Percentiles rank a stretch among this genome's conserved stretches.
Evolutionary conservation across 2,113 vertebrate genomes (phyloP).

Genomic region (Mystacornis crossleyi): DNA sequence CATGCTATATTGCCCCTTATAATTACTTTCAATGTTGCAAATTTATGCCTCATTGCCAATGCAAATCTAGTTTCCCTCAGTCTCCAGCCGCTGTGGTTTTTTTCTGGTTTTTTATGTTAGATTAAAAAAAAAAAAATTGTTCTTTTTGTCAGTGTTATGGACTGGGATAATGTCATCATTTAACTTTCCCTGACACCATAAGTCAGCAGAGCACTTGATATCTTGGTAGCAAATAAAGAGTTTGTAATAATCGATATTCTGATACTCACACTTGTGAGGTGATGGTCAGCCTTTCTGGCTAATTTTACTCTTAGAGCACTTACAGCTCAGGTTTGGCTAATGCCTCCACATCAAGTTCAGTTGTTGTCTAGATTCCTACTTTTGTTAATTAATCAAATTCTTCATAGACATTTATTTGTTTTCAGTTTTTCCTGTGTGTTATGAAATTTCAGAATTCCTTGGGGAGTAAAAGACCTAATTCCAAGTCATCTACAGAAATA

Average conservation of each 20-base stretch:
- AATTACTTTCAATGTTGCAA: not conserved
- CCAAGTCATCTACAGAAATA: not conserved
- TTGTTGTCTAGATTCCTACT: not conserved
- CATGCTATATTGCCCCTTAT: not conserved
- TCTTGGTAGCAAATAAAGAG: not conserved
- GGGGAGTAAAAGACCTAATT: not conserved
- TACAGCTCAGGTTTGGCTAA: not conserved
- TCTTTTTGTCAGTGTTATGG: not conserved
- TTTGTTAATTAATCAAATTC: not conserved
- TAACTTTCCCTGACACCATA: not conserved
- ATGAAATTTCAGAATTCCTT: not conserved
- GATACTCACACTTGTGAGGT: not conserved
- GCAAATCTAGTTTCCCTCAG: not conserved
- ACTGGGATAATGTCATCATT: not conserved
- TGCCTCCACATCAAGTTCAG: not conserved
- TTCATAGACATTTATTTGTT: not conserved
- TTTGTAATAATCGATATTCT: not conserved
- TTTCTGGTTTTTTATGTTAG: not conserved
- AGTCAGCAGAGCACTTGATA: not conserved
- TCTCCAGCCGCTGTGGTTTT: not conserved
- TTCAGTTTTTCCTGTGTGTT: not conserved
- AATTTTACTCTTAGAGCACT: not conserved
- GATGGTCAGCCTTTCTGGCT: not conserved
- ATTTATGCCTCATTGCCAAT: not conserved
- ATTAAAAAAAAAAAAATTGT: not conserved